Base-by-base conservation (phyloP, 2,888 invertebrate genomes). In the Cheiracanthium punctorium region DNA sequence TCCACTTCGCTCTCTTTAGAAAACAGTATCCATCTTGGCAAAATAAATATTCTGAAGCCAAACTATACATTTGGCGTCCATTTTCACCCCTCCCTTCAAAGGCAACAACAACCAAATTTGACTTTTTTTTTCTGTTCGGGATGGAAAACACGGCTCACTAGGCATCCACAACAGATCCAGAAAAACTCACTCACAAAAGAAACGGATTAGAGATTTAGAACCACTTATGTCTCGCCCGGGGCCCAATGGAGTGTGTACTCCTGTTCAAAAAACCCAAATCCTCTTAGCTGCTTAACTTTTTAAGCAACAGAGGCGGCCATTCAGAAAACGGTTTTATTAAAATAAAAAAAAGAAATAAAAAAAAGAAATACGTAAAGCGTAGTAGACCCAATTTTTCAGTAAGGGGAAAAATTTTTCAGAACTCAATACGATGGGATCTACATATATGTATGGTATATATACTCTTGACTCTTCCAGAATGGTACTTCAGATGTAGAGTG, bases 201-300 rank as follows among this genome's bases (percentile, higher is more conserved):
- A 58, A 58, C 14, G 58, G 58, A 58, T 58, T 58, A 58, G 58
- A 24, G 58, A 24, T 58, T 58, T 58, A 58, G 58, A 24, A 24
- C 58, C 58, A 58, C 58, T 58, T 58, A 58, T 58, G 58, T 58
- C 20, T 20, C 58, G 58, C 58, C 58, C 24, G 58, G 24, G 58
- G 58, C 24, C 24, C 58, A 4, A 24, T 24, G 24, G 58, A 58
- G 58, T 58, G 58, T 48, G 24, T 58, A 58, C 58, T n/a, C 37
- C 5, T 48, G 48, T n/a, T 48, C 48, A n/a, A 37, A 37, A 37
- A 37, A n/a, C n/a, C 48, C 48, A 20, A 58, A 58, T 58, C 58
- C 58, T 20, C 58, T 58, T 58, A 58, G 58, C 24, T 58, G 12
- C 58, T 58, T 58, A 58, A 58, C 58, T 58, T 58, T n/a, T n/a